Base-by-base conservation (phyloP, 2,888 invertebrate species). In the Pandemis cinnamomeana region DNA sequence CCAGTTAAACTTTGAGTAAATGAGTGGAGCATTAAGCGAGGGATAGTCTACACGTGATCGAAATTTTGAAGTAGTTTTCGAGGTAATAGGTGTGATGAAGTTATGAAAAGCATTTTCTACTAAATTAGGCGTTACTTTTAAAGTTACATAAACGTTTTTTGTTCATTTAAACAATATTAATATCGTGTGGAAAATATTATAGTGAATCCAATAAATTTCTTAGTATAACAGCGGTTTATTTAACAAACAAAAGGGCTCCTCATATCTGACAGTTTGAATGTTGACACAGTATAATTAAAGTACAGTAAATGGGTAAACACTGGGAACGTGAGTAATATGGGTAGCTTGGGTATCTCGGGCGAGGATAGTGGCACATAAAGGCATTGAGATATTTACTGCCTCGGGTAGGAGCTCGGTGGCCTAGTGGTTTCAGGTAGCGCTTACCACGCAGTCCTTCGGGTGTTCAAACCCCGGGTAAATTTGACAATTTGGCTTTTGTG, bases 201-300 rank as follows among this genome's bases (percentile, higher is more conserved):
- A 36, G 4, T 36, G 2, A 36, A 36, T 36, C 27, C 27, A 2
- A 36, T 36, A 36, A 36, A 36, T 36, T 36, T 36, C 27, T 36
- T 36, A 36, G 27, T 36, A 4, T 36, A 36, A 46, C 11, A 46
- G 11, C 11, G 46, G 46, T 46, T 46, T 11, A 11, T 11, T 7
- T 4, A 10, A 58, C 11, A 63, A 20, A 63, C 4, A 20, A 63
- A 63, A 46, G 10, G 63, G 63, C 63, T 20, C 4, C n/a, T 13
- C 27, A 36, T 48, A 13, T 64, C 11, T 41, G 63, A 5, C n/a
- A 3, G 7, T 7, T n/a, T 60, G 46, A 48, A 42, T 68, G 63
- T 72, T 72, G 42, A 51, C 64, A 64, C 70, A 73, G 73, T 70
- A 66, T 73, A 73, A 74, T 74, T 74, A 74, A 74, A 74, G 74